Evolutionary conservation across 2,888 invertebrate genomes (phyloP).

Genomic region (Eremobia ochroleuca): DNA sequence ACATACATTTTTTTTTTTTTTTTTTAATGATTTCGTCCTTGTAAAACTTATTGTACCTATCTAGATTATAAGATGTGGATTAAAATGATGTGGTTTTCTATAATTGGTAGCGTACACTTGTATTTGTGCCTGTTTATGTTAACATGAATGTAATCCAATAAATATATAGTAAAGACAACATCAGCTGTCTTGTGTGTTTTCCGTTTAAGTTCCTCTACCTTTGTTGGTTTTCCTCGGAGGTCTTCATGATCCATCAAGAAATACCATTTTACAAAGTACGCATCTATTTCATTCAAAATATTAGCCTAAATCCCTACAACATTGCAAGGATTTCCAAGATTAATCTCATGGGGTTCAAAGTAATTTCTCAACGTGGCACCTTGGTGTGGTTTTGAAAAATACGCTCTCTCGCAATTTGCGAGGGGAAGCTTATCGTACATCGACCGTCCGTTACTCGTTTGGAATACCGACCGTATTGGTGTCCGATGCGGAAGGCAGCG

Average conservation of each 20-base stretch:
- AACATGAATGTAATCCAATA: too few relatives aligned
- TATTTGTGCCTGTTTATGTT: too few relatives aligned
- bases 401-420: conserved; percentile 63
- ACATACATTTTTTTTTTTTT: too few relatives aligned
- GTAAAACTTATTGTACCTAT: too few relatives aligned
- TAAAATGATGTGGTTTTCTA: too few relatives aligned
- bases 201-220: neutral
- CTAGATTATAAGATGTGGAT: too few relatives aligned
- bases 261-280: neutral
- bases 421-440: conserved; percentile 69
- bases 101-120: too few relatives aligned
- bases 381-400: conserved; percentile 69
- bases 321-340: conserved; percentile 36
- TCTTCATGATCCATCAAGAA: conserved; percentile 9
- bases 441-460: conserved; percentile 66
- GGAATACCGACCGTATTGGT: conserved; percentile 43
- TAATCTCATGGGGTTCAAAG: conserved; percentile 50
- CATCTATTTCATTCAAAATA: conserved; percentile 31
- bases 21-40: too few relatives aligned
- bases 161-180: too few relatives aligned
- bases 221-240: neutral
- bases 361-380: conserved; percentile 67
- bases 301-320: neutral
- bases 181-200: neutral
- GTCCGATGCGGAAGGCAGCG: conserved; percentile 44